These are phyloP conservation scores for Danio jaintianensis DNA, from an alignment of 2,797 vertebrate species.

Conservation along the genomic window DNA sequence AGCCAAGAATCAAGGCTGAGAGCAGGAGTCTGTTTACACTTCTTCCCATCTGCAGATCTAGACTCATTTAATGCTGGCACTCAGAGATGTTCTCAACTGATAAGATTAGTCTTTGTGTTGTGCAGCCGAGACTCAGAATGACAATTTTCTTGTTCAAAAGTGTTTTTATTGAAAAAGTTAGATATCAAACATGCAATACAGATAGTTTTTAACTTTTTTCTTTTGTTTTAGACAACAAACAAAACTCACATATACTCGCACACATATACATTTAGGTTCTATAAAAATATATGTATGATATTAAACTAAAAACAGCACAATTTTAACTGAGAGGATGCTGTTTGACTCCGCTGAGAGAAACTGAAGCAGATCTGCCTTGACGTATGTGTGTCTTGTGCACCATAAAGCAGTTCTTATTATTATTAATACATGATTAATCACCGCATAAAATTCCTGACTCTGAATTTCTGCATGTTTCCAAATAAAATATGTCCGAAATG, in stretches of 20 bases:
- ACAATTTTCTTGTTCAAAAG: no score
- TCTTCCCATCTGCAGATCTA: constrained; percentile 24
- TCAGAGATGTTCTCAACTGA: constrained; percentile 46
- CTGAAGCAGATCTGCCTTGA: constrained; percentile 8
- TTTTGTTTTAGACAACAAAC: no score
- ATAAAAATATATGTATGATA: no score
- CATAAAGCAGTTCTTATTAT: constrained; percentile 1
- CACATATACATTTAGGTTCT: no score
- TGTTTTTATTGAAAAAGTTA: no score
- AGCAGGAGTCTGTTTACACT: constrained; percentile 32
- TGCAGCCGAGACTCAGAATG: background rate
- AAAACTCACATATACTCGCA: no score
- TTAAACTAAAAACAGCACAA: background rate
- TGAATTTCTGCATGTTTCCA: background rate
- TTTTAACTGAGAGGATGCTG: constrained; percentile 9
- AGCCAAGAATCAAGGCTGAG: constrained; percentile 22
- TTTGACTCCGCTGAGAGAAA: constrained; percentile 6
- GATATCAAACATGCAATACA: no score
- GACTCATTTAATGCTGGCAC: constrained; percentile 34
- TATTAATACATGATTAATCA: background rate
- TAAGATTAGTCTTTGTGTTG: constrained; percentile 46
- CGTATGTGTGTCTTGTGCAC: background rate
- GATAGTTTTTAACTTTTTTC: no score
- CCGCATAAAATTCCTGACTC: background rate
- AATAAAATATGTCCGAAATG: no score